Conservation (phyloP, 1,140 invertebrate genomes). For the Dendroctonus valens region DNA sequence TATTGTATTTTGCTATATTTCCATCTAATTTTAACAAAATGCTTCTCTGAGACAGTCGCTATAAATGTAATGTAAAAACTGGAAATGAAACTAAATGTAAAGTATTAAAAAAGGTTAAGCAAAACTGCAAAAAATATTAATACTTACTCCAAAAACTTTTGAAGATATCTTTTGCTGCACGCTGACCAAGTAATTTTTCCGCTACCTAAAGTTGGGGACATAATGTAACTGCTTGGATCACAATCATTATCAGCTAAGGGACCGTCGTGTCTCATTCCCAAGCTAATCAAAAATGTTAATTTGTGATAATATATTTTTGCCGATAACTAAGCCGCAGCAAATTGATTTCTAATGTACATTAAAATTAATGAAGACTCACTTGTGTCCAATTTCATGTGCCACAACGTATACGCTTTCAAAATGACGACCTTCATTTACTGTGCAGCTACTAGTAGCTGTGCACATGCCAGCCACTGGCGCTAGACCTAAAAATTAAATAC, state of each 20-base stretch:
- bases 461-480: constrained; percentile 67
- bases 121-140: no score
- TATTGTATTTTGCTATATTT: no score
- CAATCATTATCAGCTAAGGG: constrained; percentile 62
- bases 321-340: no score
- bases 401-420: constrained; percentile 66
- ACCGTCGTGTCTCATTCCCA: constrained; percentile 68
- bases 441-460: constrained; percentile 61
- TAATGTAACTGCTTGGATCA: constrained; percentile 61
- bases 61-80: no score
- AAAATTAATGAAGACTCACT: constrained; percentile 48
- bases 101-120: no score
- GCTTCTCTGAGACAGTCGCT: no score
- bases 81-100: no score
- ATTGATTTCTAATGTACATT: constrained; percentile 13
- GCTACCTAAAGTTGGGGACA: constrained; percentile 67
- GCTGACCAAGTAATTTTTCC: constrained; percentile 68
- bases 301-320: not conserved
- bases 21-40: no score
- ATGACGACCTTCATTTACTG: constrained; percentile 64
- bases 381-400: constrained; percentile 65
- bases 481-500: constrained; percentile 50
- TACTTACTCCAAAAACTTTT: constrained; percentile 60
- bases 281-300: constrained; percentile 48
- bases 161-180: constrained; percentile 61